A percentile compares a stretch with the other conserved stretches of the same genome.
These are phyloP conservation scores for Marmota monax DNA, from an alignment of 2,113 vertebrate species.

Conservation along the genomic window DNA sequence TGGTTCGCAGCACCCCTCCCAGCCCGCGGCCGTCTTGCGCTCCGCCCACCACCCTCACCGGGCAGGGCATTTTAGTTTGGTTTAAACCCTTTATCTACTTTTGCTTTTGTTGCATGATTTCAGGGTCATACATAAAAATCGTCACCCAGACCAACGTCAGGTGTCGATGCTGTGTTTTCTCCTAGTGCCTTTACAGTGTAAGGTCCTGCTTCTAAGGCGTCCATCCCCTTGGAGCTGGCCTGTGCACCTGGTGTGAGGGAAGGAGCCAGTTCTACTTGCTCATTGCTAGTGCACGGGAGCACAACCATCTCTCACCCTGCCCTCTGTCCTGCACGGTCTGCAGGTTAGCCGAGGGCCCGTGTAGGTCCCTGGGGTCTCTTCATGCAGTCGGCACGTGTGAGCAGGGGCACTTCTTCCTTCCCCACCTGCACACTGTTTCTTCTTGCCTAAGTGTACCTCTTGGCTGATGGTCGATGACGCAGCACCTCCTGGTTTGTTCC, in stretches of 20 bases:
- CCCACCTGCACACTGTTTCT: neutral
- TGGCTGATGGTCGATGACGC: too few species aligned
- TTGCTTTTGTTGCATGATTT: neutral
- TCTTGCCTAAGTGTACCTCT: neutral
- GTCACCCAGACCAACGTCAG: too few species aligned
- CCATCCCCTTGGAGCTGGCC: too few species aligned
- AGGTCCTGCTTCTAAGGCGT: too few species aligned
- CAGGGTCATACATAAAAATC: neutral
- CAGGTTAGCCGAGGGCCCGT: neutral
- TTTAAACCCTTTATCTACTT: neutral
- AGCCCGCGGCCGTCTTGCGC: too few species aligned
- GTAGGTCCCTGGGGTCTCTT: neutral
- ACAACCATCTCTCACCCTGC: neutral
- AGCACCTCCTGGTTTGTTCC: neutral
- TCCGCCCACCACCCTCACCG: too few species aligned
- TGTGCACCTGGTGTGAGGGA: too few species aligned
- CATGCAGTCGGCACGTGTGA: neutral
- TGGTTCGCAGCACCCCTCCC: too few species aligned
- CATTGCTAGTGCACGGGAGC: neutral
- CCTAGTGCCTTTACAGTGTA: too few species aligned
- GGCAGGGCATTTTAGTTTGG: neutral
- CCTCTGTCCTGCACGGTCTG: too few species aligned
- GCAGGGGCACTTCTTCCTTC: neutral
- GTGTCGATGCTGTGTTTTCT: too few species aligned
- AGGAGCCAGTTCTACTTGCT: neutral